These are phyloP conservation scores for Odontothrips loti DNA, from an alignment of 2,888 invertebrate species.

Conservation along the genomic window DNA sequence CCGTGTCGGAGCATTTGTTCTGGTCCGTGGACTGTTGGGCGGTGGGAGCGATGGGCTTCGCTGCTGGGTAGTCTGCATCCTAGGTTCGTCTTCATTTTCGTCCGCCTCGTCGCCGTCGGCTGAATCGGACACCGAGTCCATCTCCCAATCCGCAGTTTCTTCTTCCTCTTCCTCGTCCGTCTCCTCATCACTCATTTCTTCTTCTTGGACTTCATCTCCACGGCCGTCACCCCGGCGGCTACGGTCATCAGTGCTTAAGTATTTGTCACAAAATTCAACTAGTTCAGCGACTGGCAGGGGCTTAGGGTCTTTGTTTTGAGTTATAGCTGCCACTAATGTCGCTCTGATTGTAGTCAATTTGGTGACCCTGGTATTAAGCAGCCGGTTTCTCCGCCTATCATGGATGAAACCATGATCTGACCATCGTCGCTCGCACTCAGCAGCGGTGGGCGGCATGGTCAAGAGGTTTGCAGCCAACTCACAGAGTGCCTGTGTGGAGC, in stretches of 20 bases:
- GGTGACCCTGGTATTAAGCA: not conserved
- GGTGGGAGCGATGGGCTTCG: not conserved
- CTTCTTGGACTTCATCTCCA: not conserved
- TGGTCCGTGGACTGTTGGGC: too few relatives aligned
- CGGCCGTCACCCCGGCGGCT: not conserved
- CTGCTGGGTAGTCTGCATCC: not conserved
- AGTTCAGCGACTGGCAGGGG: not conserved
- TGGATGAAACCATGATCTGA: not conserved
- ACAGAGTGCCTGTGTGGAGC: not conserved
- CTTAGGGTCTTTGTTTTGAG: not conserved
- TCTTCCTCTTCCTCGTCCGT: slow-evolving; percentile 1
- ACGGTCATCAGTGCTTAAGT: not conserved
- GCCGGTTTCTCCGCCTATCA: not conserved
- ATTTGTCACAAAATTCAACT: not conserved
- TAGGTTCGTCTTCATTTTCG: not conserved
- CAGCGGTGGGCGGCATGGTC: not conserved
- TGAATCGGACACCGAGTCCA: not conserved
- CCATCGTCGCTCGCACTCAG: not conserved
- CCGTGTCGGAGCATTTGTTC: too few relatives aligned
- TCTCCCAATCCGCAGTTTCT: not conserved
- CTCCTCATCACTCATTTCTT: not conserved
- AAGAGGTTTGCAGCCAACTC: not conserved
- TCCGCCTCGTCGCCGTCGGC: not conserved
- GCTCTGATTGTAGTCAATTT: not conserved
- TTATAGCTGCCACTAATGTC: not conserved